phyloP scores from a whole-genome alignment of 1,140 invertebrate genomes.

The Manduca sexta region DNA sequence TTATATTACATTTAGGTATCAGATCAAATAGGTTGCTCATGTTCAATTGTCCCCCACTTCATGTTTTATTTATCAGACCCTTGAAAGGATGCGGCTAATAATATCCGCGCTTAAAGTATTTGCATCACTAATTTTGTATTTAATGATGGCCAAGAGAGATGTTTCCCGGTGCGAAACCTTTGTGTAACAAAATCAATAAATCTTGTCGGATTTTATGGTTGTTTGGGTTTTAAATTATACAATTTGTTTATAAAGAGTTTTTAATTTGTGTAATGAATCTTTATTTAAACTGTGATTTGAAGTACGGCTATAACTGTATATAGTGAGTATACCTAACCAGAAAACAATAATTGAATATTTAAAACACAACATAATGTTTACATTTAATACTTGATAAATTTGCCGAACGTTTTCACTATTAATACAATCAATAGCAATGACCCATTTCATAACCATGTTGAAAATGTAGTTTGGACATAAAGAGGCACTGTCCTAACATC shows the following conservation, averaged over 20 bases:
- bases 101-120: conserved; percentile 44
- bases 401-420: no score
- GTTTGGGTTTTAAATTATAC: no score
- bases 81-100: conserved; percentile 46
- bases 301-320: no score
- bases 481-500: not conserved
- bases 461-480: not conserved
- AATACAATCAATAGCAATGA: no score
- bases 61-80: conserved; percentile 62
- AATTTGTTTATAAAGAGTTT: no score
- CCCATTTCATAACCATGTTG: no score
- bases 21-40: conserved; percentile 40
- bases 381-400: no score
- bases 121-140: conserved; percentile 34
- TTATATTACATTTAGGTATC: conserved; percentile 46
- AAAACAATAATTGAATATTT: no score
- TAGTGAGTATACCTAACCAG: no score
- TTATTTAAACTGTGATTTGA: no score
- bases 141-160: conserved; percentile 12
- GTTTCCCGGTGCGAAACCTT: conserved; percentile 1
- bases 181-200: not conserved
- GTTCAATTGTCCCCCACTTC: conserved; percentile 32
- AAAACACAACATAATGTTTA: no score
- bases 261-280: no score
- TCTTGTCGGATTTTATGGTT: not conserved